Base-by-base conservation (phyloP, 1,140 invertebrate genomes). In the Scaptomyza graminum region DNA sequence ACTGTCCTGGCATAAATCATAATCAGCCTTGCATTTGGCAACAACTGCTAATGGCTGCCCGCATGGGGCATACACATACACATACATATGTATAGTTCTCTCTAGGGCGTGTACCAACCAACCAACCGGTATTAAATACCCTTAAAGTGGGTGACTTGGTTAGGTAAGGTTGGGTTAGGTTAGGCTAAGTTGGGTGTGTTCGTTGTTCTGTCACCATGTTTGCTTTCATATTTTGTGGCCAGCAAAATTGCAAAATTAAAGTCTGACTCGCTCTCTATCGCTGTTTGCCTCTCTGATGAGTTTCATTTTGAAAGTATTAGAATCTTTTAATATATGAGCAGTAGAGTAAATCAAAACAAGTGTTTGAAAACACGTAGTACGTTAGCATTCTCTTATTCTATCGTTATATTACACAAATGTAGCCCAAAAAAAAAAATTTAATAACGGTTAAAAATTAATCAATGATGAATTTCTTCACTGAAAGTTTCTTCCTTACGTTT, bases 211-310 rank as follows among this genome's bases (percentile, higher is more conserved):
- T 81, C 56, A 81, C 66, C 60, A 83, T 76, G 70, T 87, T 85
- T 87, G 78, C 78, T 69, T 57, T 82, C 82, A 87, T 63, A 71
- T 87, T 79, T 49, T 63, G 60, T 43, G 64, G 54, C 31, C 44
- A 37, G 57, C 46, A 76, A 9, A 34, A 75, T 65, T 70, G 75
- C 71, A 2, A 83, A 84, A 76, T 79, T 84, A 63, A 72, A 83
- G 74, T 82, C 65, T 52, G 49, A 49, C 50, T 75, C 41, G 3
- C 8, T 18, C n/a, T 34, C 7, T 9, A 34, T 34, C n/a, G 8
- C 7, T 9, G 9, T 34, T 7, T 34, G 8, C 8, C 31, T 34
- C 31, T 9, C 31, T 34, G 18, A 22, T 22, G 18, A 22, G 18
- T 22, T 22, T 22, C 18, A 22, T 22, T 22, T 3, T 22, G 5